Base-by-base conservation (phyloP, 2,113 vertebrate species). In the Acrocephalus kingi region DNA sequence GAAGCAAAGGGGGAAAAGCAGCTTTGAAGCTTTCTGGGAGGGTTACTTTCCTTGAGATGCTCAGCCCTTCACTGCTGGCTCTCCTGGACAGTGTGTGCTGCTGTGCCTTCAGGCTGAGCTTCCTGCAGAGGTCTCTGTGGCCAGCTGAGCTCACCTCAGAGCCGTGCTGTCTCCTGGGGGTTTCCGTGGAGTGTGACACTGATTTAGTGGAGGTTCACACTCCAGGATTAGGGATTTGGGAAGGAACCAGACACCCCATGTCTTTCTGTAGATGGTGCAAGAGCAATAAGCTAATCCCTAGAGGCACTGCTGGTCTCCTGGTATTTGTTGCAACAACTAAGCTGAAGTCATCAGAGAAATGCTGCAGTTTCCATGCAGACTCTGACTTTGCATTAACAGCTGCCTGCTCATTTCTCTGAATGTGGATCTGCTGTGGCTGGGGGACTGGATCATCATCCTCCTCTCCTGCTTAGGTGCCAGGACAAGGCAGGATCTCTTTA, bases 31-130 rank as follows among this genome's bases (percentile, higher is more conserved):
- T 49, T 63, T 33, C 43, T n/a, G 21, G n/a, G 27, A 35, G 3
- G 2, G 2, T 37, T 41, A 4, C n/a, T 45, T 59, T 23, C 27
- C 25, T 8, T 31, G 22, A 51, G 48, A 13, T 3, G 12, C 55
- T 59, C 31, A 73, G 15, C 13, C 25, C n/a, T 41, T 59, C 6
- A 1, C 22, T 49, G 33, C 43, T 46, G 25, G 31, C 49, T 31
- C 13, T 45, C 6, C 3, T 0, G 33, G 71, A 7, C 6, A 18
- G 21, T 0, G 10, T 12, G 21, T 27, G 54, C 17, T 25, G 16
- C 33, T 51, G 35, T 9, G 5, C 21, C 58, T 39, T 17, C 25
- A 45, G 69, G 52, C 45, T 41, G 56, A 31, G 35, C 33, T 66
- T 55, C 41, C 61, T 77, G 39, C 64, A 56, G 68, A 84, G 33